phyloP scores from a whole-genome alignment of 1,140 invertebrate species.

The Apolygus lucorum region DNA sequence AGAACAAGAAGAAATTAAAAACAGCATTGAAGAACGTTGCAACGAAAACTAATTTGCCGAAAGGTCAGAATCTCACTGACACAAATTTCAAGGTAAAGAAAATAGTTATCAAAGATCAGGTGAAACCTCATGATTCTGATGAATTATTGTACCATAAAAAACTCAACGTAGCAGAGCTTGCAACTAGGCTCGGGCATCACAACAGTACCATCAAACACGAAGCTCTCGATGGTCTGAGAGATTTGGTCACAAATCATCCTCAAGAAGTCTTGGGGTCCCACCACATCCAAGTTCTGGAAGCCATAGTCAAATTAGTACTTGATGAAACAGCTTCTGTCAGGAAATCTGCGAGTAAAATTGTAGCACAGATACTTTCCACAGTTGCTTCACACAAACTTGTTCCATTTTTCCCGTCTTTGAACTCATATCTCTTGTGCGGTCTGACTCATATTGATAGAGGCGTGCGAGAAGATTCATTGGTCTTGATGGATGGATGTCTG shows the following conservation, averaged over 20 bases:
- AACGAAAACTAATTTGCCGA: slow-evolving; percentile 54
- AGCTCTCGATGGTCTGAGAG: slow-evolving; percentile 59
- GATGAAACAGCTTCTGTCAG: slow-evolving; percentile 64
- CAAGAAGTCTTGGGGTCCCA: slow-evolving; percentile 48
- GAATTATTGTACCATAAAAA: slow-evolving; percentile 62
- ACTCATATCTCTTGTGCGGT: slow-evolving; percentile 68
- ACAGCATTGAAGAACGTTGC: slow-evolving; percentile 34
- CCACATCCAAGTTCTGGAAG: slow-evolving; percentile 57
- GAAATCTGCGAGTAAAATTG: slow-evolving; percentile 54
- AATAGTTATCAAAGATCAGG: slow-evolving; percentile 68
- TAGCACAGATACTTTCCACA: slow-evolving; percentile 53
- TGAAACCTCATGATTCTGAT: slow-evolving; percentile 51
- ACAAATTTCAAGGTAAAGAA: slow-evolving; percentile 80
- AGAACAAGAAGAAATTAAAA: slow-evolving; percentile 68
- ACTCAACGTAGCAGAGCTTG: slow-evolving; percentile 62
- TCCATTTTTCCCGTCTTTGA: slow-evolving; percentile 64
- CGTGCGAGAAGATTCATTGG: slow-evolving; percentile 71
- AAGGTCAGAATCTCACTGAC: slow-evolving; percentile 75
- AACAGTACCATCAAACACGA: slow-evolving; percentile 60
- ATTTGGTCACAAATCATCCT: slow-evolving; percentile 51
- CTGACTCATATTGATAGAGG: slow-evolving; percentile 75
- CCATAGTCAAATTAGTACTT: slow-evolving; percentile 54
- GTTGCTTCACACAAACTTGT: slow-evolving; percentile 39
- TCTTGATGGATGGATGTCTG: slow-evolving; percentile 62
- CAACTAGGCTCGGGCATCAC: slow-evolving; percentile 66